phyloP scores from a whole-genome alignment of 37 sponge, comb jelly and placozoan genomes.

The Mnemiopsis leidyi region DNA sequence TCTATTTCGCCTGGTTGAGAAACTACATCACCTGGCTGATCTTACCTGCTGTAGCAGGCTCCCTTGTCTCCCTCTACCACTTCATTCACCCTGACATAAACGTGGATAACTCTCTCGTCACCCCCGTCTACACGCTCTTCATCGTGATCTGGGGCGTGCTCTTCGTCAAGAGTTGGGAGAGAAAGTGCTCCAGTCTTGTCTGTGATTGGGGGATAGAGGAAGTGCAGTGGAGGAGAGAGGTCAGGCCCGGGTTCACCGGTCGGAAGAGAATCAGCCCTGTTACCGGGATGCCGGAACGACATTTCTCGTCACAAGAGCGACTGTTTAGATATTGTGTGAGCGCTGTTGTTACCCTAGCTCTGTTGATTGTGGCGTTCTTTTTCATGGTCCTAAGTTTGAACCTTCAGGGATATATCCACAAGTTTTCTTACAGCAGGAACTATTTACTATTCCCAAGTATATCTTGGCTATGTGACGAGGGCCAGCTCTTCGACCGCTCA shows the following conservation, averaged over 20 bases:
- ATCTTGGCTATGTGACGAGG: constrained; percentile 6
- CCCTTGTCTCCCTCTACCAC: not conserved
- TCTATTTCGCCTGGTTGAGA: constrained; percentile 1
- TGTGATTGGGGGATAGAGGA: not conserved
- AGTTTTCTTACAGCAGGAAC: not conserved
- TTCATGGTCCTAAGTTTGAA: not conserved
- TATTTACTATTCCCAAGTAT: not conserved
- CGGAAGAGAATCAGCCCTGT: constrained; percentile 19
- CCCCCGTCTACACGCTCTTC: constrained; percentile 2
- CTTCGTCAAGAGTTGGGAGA: not conserved
- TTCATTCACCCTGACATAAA: not conserved
- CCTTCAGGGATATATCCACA: constrained; percentile 6
- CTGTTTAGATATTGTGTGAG: not conserved
- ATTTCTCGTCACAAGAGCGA: not conserved
- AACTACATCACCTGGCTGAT: not conserved
- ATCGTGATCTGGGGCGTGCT: not conserved
- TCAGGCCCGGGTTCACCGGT: not conserved
- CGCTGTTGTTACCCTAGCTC: not conserved
- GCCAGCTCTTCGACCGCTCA: not conserved
- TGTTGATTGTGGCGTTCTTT: not conserved
- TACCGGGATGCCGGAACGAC: not conserved
- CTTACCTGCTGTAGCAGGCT: not conserved
- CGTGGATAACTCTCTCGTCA: constrained; percentile 13
- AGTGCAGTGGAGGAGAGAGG: constrained; percentile 1
- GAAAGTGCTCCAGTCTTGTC: not conserved